phyloP scores from a whole-genome alignment of 2,888 invertebrate species.

The Lochmaea crataegi region DNA sequence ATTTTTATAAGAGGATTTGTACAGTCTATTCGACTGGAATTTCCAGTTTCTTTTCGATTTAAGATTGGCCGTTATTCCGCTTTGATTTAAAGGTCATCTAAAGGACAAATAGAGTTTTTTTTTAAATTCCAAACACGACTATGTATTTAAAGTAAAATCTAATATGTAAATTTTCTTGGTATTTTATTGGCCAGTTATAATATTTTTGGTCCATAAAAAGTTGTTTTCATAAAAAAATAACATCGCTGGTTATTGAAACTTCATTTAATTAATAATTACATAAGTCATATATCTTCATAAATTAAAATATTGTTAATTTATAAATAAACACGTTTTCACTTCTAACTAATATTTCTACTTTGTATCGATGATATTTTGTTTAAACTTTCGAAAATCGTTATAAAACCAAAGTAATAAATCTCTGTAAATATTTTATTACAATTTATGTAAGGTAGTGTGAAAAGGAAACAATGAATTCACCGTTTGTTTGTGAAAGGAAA shows the following conservation, averaged over 20 bases:
- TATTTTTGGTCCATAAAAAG: too few relatives aligned
- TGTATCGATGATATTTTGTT: too few relatives aligned
- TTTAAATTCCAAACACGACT: neutral
- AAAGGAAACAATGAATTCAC: neutral
- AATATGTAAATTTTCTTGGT: neutral
- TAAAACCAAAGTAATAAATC: neutral
- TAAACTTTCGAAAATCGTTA: too few relatives aligned
- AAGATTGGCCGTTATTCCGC: neutral
- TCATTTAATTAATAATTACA: too few relatives aligned
- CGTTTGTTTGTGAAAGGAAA: neutral
- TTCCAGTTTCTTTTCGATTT: slow-evolving; percentile 6
- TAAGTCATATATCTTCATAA: too few relatives aligned
- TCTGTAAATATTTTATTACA: neutral
- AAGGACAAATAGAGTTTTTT: neutral
- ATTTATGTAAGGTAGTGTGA: neutral
- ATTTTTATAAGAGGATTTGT: neutral
- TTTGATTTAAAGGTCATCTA: neutral
- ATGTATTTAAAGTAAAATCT: too few relatives aligned
- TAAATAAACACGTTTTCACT: too few relatives aligned
- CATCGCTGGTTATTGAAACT: too few relatives aligned
- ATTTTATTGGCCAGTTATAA: too few relatives aligned
- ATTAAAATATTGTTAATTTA: too few relatives aligned
- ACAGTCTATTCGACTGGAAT: slow-evolving; percentile 6
- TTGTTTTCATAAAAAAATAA: neutral
- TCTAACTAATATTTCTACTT: too few relatives aligned